A percentile compares a stretch with the other conserved stretches of the same genome.
Conservation (phyloP, 2,797 vertebrate genomes). For the Glossophaga mutica region DNA sequence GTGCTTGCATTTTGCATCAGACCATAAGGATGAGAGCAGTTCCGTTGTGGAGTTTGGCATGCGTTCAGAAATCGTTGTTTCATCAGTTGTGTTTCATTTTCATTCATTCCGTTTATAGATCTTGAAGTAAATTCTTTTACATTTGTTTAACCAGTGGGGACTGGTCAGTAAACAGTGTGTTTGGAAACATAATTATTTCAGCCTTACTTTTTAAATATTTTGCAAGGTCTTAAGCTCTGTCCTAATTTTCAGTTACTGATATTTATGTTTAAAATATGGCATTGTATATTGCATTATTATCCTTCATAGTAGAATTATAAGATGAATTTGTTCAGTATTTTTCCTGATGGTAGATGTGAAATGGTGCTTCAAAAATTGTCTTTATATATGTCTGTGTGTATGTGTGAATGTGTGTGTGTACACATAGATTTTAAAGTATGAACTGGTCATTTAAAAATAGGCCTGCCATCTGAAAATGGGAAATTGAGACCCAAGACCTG, state of each 20-base stretch:
- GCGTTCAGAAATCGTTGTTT: background rate
- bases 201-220: conserved; percentile 29
- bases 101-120: conserved; percentile 45
- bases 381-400: background rate
- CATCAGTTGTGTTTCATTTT: background rate
- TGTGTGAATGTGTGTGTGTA: background rate
- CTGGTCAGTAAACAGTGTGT: conserved; percentile 35
- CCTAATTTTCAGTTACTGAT: conserved; percentile 60
- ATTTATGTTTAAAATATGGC: conserved; percentile 65
- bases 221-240: conserved; percentile 52
- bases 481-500: conserved; percentile 41
- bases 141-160: conserved; percentile 34
- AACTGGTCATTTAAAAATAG: conserved; percentile 24
- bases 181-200: conserved; percentile 55
- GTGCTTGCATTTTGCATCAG: conserved; percentile 5
- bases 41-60: background rate
- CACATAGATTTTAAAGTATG: conserved; percentile 32
- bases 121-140: conserved; percentile 42
- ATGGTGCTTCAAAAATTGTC: conserved; percentile 64
- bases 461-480: conserved; percentile 37
- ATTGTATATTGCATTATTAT: conserved; percentile 52
- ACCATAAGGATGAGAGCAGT: conserved; percentile 5
- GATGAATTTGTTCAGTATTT: conserved; percentile 59
- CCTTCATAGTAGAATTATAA: conserved; percentile 40
- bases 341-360: conserved; percentile 62